Conservation (phyloP, 2,888 invertebrate genomes). For the Eustalomyia histrio region DNA sequence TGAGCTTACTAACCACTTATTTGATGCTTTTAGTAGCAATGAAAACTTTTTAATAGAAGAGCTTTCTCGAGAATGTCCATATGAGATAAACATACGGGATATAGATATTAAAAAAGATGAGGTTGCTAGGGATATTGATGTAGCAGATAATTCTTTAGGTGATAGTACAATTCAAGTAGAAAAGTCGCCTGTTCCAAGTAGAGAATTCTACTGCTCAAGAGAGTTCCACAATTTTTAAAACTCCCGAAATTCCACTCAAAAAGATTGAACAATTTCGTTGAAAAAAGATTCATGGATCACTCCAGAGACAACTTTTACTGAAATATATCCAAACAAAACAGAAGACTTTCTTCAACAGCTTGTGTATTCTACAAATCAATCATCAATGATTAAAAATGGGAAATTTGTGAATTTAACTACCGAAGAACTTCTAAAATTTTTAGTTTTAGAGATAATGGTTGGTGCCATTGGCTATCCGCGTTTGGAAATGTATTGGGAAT, state of each 20-base stretch:
- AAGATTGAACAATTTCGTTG: slow-evolving; percentile 49
- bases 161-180: slow-evolving; percentile 22
- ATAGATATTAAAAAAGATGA: slow-evolving; percentile 21
- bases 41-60: slow-evolving; percentile 27
- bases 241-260: slow-evolving; percentile 32
- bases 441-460: slow-evolving; percentile 29
- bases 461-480: slow-evolving; percentile 46
- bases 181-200: too few relatives aligned
- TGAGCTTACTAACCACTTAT: slow-evolving; percentile 15
- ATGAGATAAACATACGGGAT: slow-evolving; percentile 12
- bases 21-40: too few relatives aligned
- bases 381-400: slow-evolving; percentile 16
- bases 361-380: slow-evolving; percentile 29
- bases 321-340: slow-evolving; percentile 41
- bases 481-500: slow-evolving; percentile 42
- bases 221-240: slow-evolving; percentile 3
- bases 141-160: slow-evolving; percentile 22
- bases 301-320: slow-evolving; percentile 44
- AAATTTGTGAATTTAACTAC: slow-evolving; percentile 11
- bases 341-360: slow-evolving; percentile 35
- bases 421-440: slow-evolving; percentile 26
- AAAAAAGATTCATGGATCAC: slow-evolving; percentile 42
- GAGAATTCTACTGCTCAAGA: too few relatives aligned
- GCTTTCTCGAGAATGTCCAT: slow-evolving; percentile 27
- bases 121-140: slow-evolving; percentile 16